Base-by-base conservation (phyloP, 2,888 invertebrate species). In the Tuberolachnus salignus region DNA sequence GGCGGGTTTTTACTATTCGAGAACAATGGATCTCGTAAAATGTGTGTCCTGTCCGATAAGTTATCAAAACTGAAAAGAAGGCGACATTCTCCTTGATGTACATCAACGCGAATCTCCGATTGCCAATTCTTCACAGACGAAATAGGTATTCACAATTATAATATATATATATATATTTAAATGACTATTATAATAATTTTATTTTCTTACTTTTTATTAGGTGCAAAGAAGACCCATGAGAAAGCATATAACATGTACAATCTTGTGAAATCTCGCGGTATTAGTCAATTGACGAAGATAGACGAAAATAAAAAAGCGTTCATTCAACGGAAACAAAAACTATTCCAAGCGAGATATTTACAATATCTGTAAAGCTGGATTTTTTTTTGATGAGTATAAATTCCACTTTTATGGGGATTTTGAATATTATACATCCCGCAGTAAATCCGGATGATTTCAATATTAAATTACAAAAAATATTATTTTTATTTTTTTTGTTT, bases 321-420 rank as follows among this genome's bases (percentile, higher is more conserved):
- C 92, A 23, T 95, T 91, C 85, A 87, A 89, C 90, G 82, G 97
- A 96, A 97, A 95, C 95, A 0, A 89, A 90, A 80, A 89, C 3
- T 34, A 34, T 34, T 4, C 34, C 3, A 6, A 6, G 6, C 34
- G 6, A 90, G 71, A 42, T 3, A 89, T 34, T 34, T 34, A 4
- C 6, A 34, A 34, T 34, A 3, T 34, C 6, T 34, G 34, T 94
- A 87, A 91, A 90, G 81, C 94, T 95, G 84, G 91, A 90, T 96
- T 97, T 86, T 97, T n/a, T 92, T 85, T 97, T 96, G 84, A 92
- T 93, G 13, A 95, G 95, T n/a, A n/a, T 82, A 83, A 83, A 83
- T 66, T 51, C 21, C 14, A 13, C 23, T 59, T 16, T 16, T 64
- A 46, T 34, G 6, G 3, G 6, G 3, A 34, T 81, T 44, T 70